Conservation (phyloP, 2,113 vertebrate species). For the Glareola pratincola region DNA sequence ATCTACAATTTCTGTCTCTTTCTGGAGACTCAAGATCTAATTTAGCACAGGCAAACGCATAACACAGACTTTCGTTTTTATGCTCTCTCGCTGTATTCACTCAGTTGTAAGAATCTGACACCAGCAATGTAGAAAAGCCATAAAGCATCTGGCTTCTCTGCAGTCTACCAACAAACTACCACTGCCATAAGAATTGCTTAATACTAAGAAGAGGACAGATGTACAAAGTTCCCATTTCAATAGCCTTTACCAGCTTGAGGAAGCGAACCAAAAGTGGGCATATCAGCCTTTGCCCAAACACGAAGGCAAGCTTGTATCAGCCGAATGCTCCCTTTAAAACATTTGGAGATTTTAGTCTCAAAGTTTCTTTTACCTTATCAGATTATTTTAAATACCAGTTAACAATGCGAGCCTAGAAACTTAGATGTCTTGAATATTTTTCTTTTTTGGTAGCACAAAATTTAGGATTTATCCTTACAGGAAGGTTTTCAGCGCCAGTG, state of each 20-base stretch:
- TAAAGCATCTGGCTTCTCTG: conserved; percentile 60
- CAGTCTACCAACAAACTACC: conserved; percentile 36
- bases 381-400: not conserved
- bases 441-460: not conserved
- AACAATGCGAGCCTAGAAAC: not conserved
- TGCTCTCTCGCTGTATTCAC: not conserved
- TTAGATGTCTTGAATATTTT: not conserved
- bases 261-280: not conserved
- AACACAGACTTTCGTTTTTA: not conserved
- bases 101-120: conserved; percentile 44
- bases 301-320: not conserved
- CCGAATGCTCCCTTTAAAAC: not conserved
- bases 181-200: conserved; percentile 30
- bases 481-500: not conserved
- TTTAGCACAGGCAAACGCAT: conserved; percentile 3
- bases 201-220: not conserved
- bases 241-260: not conserved
- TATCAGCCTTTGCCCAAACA: not conserved
- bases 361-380: not conserved
- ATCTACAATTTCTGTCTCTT: conserved; percentile 38
- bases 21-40: conserved; percentile 25
- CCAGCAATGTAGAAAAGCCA: not conserved
- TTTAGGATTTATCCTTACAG: not conserved
- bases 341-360: not conserved
- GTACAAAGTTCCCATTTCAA: not conserved